phyloP scores from a whole-genome alignment of 2,888 invertebrate genomes.

The Achlya flavicornis region DNA sequence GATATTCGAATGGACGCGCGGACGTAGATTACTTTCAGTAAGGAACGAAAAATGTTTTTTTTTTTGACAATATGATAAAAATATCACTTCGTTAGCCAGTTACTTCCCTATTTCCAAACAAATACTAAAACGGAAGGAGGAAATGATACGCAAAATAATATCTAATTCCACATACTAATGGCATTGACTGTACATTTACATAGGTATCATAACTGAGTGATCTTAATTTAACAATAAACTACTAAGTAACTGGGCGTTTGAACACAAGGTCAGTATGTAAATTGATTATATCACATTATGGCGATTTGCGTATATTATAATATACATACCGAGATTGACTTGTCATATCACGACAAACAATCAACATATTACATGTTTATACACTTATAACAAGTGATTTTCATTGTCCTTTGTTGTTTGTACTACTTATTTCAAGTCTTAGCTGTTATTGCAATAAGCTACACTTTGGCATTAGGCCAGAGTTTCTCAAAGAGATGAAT shows the following conservation, averaged over 20 bases:
- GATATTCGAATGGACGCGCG: no score
- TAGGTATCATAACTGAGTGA: not conserved
- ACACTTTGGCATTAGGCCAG: not conserved
- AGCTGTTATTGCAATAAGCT: not conserved
- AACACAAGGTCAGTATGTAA: constrained; percentile 1
- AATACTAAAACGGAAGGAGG: not conserved
- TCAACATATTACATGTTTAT: not conserved
- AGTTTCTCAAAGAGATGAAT: not conserved
- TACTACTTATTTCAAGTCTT: not conserved
- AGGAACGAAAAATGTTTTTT: no score
- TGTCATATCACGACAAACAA: constrained; percentile 6
- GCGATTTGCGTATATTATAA: not conserved
- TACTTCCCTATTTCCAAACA: no score
- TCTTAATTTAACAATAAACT: not conserved
- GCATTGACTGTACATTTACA: not conserved
- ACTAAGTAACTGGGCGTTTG: constrained; percentile 2
- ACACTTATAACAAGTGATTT: constrained; percentile 3
- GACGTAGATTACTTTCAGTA: no score
- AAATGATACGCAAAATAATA: not conserved
- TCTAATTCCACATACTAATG: not conserved
- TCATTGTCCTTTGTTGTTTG: constrained; percentile 4
- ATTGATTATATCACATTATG: not conserved
- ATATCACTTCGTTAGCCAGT: no score
- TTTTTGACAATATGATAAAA: no score
- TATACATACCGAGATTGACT: constrained; percentile 4